Base-by-base conservation (phyloP, 2,888 invertebrate species). In the Laothoe populi region DNA sequence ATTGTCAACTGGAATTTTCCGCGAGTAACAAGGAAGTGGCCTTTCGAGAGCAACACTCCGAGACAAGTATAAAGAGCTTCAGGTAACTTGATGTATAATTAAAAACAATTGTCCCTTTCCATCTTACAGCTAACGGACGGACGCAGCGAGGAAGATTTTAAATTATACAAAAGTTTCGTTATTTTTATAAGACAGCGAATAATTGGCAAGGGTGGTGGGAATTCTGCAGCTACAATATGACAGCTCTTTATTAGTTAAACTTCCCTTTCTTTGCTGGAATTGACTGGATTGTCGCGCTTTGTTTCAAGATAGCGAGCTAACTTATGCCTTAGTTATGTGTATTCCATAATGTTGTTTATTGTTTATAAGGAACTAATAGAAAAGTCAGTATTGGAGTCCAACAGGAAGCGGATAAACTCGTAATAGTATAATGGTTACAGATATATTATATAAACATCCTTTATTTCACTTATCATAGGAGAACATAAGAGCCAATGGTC, bases 61-160 rank as follows among this genome's bases (percentile, higher is more conserved):
- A 19, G 53, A 60, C 40, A 19, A 53, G 26, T 3, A 60, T 35
- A 60, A 59, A 38, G 44, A 31, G 35, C 44, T 45, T 21, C 48
- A 48, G 48, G 48, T 42, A 49, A 24, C 48, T 16, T 13, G 40
- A 21, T 16, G 16, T 38, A n/a, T 60, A 48, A 48, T 40, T 53
- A 35, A 53, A 49, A 53, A 53, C 35, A 53, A 53, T 53, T 53
- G 53, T 35, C 53, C 35, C n/a, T 53, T 31, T 16, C 4, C 16
- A 11, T 53, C 19, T 16, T 16, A 35, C 11, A 13, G 13, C 11
- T 23, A 13, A 13, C 10, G 46, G 23, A 46, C 10, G 23, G 23
- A 46, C 10, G 23, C 23, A 19, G 16, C 44, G 44, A 53, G 35
- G 31, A 53, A 19, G 49, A 8, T 31, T 46, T n/a, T 26, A 49